These are phyloP conservation scores for Cephus cinctus DNA, from an alignment of 1,140 invertebrate species.

Conservation along the genomic window DNA sequence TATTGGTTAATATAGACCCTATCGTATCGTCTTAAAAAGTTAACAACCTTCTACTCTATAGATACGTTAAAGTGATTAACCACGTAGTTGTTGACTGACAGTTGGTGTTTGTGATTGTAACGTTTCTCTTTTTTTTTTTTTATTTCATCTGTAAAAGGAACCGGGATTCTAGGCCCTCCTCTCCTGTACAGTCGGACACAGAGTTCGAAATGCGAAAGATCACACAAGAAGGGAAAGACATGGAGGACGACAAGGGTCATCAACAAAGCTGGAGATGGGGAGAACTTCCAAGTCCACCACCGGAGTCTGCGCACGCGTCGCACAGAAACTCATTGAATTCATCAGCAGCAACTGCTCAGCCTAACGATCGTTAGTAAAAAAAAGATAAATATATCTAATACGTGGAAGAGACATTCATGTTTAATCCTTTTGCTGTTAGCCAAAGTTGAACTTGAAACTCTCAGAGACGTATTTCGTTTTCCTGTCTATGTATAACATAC, in stretches of 20 bases:
- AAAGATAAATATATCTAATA: slow-evolving; percentile 3
- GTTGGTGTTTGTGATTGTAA: slow-evolving; percentile 34
- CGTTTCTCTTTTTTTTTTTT: slow-evolving; percentile 36
- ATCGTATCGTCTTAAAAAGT: too few relatives aligned
- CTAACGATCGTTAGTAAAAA: slow-evolving; percentile 36
- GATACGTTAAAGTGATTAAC: too few relatives aligned
- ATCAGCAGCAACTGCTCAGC: slow-evolving; percentile 22
- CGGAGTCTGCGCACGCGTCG: slow-evolving; percentile 33
- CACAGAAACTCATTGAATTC: slow-evolving; percentile 40
- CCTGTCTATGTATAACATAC: too few relatives aligned
- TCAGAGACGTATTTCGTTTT: too few relatives aligned
- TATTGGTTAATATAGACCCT: too few relatives aligned
- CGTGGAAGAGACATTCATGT: neutral
- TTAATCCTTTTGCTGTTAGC: too few relatives aligned
- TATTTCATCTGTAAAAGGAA: slow-evolving; percentile 56
- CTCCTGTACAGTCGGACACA: slow-evolving; percentile 89
- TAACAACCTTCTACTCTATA: too few relatives aligned
- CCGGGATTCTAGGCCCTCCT: slow-evolving; percentile 68
- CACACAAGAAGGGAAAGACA: slow-evolving; percentile 54
- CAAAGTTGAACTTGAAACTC: too few relatives aligned
- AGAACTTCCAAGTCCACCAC: slow-evolving; percentile 73
- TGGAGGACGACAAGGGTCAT: slow-evolving; percentile 54
- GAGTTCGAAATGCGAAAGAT: slow-evolving; percentile 83
- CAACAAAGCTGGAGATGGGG: slow-evolving; percentile 95
- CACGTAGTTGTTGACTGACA: too few relatives aligned